These are phyloP conservation scores for Carassius carassius DNA, from an alignment of 2,113 vertebrate genomes.

Conservation along the genomic window DNA sequence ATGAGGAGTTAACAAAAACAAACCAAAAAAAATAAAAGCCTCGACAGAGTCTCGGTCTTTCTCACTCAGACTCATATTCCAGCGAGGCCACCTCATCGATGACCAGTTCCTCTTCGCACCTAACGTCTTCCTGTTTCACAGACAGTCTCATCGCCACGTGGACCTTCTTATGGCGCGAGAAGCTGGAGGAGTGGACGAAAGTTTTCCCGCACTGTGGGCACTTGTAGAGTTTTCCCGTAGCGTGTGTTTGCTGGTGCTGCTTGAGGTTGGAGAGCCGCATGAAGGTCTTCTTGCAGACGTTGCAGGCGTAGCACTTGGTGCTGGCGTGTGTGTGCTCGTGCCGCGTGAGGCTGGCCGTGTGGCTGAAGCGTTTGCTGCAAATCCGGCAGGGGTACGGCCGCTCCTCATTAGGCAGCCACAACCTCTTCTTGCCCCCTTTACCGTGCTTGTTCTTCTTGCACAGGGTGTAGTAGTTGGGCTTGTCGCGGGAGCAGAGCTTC, in stretches of 20 bases:
- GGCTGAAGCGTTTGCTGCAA: constrained; percentile 74
- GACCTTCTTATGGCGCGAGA: constrained; percentile 78
- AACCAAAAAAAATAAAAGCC: constrained; percentile 5
- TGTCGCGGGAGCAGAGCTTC: constrained; percentile 77
- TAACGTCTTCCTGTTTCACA: constrained; percentile 40
- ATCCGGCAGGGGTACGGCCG: constrained; percentile 64
- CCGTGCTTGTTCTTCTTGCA: constrained; percentile 76
- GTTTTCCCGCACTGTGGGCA: constrained; percentile 75
- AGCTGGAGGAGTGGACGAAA: constrained; percentile 78
- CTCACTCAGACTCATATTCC: constrained; percentile 75
- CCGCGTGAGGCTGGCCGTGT: constrained; percentile 70
- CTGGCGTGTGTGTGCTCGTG: constrained; percentile 71
- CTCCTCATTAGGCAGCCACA: constrained; percentile 41
- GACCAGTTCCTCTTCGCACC: constrained; percentile 52
- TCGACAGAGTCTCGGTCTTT: not conserved
- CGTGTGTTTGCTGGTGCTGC: constrained; percentile 62
- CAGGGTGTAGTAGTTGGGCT: constrained; percentile 78
- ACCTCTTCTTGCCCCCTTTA: constrained; percentile 47
- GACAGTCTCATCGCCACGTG: constrained; percentile 61
- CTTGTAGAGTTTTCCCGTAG: constrained; percentile 68
- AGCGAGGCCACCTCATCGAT: constrained; percentile 73
- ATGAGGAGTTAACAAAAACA: constrained; percentile 5
- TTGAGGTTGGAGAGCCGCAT: constrained; percentile 64
- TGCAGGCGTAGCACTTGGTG: constrained; percentile 54
- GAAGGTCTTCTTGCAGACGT: constrained; percentile 58